phyloP scores from a whole-genome alignment of 1,140 invertebrate genomes.

The Panagrolaimus sp. region DNA sequence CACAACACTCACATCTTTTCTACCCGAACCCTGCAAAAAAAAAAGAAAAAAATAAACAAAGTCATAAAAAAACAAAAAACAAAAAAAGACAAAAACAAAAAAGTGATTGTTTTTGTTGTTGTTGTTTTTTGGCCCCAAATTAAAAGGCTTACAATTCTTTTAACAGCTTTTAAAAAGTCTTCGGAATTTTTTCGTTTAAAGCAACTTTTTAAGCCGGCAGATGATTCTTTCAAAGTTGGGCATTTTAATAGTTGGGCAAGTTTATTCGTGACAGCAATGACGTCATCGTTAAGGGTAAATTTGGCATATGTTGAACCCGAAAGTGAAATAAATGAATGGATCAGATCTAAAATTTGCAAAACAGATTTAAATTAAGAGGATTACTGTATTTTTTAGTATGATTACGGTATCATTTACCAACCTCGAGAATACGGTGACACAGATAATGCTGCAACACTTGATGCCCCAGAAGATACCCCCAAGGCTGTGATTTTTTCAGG shows the following conservation, averaged over 20 bases:
- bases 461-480: conserved; percentile 78
- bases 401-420: not conserved
- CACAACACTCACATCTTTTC: conserved; percentile 5
- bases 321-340: conserved; percentile 11
- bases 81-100: no score
- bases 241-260: not conserved
- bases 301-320: conserved; percentile 4
- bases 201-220: no score
- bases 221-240: not conserved
- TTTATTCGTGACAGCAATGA: no score
- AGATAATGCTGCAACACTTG: not conserved
- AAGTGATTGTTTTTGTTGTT: no score
- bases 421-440: not conserved
- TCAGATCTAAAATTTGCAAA: conserved; percentile 6
- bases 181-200: not conserved
- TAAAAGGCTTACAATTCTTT: not conserved
- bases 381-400: not conserved
- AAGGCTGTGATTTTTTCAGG: conserved; percentile 85
- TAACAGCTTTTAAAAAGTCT: conserved; percentile 13
- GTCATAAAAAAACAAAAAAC: no score
- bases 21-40: no score
- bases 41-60: no score
- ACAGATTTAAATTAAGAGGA: not conserved
- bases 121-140: no score
- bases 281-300: no score